Conservation (phyloP, 2,888 invertebrate species). For the Ptychoptera albimana region DNA sequence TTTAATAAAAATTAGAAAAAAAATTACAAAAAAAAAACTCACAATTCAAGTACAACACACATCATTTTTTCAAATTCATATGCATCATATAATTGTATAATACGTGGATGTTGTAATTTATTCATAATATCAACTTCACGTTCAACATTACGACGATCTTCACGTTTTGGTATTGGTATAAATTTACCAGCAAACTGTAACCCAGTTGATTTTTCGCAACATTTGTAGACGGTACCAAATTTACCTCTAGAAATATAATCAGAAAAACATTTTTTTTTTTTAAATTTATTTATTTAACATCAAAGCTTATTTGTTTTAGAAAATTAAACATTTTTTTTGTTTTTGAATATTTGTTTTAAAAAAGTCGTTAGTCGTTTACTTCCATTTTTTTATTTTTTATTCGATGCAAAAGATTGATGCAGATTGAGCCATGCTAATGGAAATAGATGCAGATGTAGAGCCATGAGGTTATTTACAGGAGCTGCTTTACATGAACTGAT, state of each 20-base stretch:
- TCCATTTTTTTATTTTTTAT: no score
- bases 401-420: no score
- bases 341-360: slow-evolving; percentile 1
- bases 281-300: background rate
- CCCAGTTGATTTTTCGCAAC: slow-evolving; percentile 67
- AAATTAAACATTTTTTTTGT: background rate
- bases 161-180: slow-evolving; percentile 67
- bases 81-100: slow-evolving; percentile 95
- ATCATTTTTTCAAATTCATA: slow-evolving; percentile 88
- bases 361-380: no score
- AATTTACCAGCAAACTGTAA: slow-evolving; percentile 84
- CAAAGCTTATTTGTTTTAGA: slow-evolving; percentile 2
- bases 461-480: no score
- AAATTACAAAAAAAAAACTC: slow-evolving; percentile 30
- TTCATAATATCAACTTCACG: slow-evolving; percentile 96
- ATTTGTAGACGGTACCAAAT: slow-evolving; percentile 92
- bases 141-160: slow-evolving; percentile 82
- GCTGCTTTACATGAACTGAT: no score
- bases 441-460: no score
- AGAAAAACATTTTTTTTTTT: no score
- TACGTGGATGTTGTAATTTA: slow-evolving; percentile 79
- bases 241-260: slow-evolving; percentile 58
- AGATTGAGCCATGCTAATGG: no score
- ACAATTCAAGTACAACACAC: slow-evolving; percentile 97
- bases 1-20: background rate